Evolutionary conservation across 2,113 vertebrate genomes (phyloP), one percentile per base, ranked within the genome.

Genomic region (Onychostruthus taczanowskii): DNA sequence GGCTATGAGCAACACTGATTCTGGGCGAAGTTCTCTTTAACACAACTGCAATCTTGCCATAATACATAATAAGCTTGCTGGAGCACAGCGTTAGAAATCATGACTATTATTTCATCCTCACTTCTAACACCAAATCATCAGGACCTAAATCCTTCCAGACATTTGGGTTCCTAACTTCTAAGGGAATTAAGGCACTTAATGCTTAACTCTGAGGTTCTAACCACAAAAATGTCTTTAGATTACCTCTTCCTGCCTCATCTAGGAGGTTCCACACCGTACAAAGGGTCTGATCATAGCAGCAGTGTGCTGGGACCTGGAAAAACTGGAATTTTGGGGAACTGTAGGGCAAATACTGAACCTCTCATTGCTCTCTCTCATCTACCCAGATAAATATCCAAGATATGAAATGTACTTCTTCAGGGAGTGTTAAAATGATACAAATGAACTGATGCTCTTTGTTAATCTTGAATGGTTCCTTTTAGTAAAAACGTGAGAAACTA

Each of bases 401-500:
- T 30, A 83, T 21, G 30, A 55, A 64, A 89, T 15, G 41, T 52
- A 49, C 12, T 84, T 37, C 19, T 79, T 79, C 26, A 24, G 41
- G 50, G 66, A 88, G 68, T 37, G 15, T 39, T 83, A 85, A 87
- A 37, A 58, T 11, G 4, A 44, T 61, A 14, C 31, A 10, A 28
- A 88, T 26, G 30, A 90, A 81, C 33, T 74, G 47, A 47, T 24
- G 41, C 11, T 64, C 41, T 84, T 81, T 62, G 43, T 67, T 93
- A 74, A 53, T 55, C 47, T 41, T 74, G 46, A 89, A 75, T 49
- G 31, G 19, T 63, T 95, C 14, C 46, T 84, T 91, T 46, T 67
- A 70, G 78, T 69, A 72, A 94, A 95, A 90, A 63, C 7, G 16
- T 72, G 74, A 95, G 72, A 96, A 96, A 77, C 59, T 72, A 87